phyloP scores from a whole-genome alignment of 2,113 vertebrate genomes.

The Brachypodius melanocephalos region DNA sequence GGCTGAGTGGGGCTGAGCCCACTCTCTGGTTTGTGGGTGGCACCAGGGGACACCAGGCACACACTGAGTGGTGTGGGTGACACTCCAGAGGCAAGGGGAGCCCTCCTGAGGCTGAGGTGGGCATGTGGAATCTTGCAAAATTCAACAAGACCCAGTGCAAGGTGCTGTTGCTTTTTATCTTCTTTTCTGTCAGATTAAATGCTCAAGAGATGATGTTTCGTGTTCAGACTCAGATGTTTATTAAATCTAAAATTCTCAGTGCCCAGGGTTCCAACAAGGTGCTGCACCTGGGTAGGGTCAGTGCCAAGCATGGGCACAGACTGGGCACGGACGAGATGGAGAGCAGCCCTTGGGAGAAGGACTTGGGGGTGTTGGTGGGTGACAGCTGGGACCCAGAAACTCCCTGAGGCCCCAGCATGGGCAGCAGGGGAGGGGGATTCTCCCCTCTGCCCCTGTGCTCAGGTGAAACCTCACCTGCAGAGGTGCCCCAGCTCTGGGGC shows the following conservation, averaged over 20 bases:
- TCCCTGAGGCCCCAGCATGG: background rate
- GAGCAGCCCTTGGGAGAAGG: background rate
- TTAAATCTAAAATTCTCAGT: too few species aligned
- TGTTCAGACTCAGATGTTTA: too few species aligned
- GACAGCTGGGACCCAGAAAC: background rate
- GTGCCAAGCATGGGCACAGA: too few species aligned
- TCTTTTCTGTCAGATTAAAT: too few species aligned
- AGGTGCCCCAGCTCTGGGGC: background rate
- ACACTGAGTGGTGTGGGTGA: background rate
- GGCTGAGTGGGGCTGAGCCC: background rate
- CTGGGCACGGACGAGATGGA: background rate
- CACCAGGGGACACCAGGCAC: too few species aligned
- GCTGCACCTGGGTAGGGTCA: background rate
- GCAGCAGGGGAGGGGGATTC: background rate
- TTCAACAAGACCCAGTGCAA: background rate
- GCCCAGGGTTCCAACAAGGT: background rate
- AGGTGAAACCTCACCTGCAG: background rate
- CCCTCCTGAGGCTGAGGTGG: background rate
- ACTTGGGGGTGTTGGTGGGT: background rate
- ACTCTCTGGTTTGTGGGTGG: background rate
- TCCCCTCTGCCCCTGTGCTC: background rate
- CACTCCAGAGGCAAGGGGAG: background rate
- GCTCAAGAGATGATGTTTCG: too few species aligned
- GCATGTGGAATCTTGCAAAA: fast-evolving
- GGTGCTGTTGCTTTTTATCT: background rate